Base-by-base conservation (phyloP, 1,140 invertebrate genomes). In the Lerema accius region DNA sequence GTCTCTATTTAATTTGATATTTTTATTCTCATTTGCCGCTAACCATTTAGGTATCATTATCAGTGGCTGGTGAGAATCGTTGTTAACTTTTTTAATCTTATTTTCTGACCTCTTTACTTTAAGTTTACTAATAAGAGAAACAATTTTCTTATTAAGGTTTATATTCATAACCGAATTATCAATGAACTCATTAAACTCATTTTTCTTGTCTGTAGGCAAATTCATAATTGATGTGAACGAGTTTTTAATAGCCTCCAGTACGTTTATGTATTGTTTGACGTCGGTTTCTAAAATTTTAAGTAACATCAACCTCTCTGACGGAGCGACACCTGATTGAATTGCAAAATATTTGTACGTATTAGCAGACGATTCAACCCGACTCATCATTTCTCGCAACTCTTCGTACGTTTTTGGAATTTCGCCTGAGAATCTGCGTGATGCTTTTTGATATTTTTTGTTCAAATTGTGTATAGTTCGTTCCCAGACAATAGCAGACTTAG, bases 401-500 rank as follows among this genome's bases (percentile, higher is more conserved):
- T 78, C 50, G 59, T 69, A 79, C 9, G 76, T 65, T 63, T 80
- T 80, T 4, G 69, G 68, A 4, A 58, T 55, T 4, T 53, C 11
- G 17, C 39, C 46, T 26, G 43, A 62, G 46, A 45, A 66, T 66
- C 84, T 74, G 1, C 84, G 78, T 32, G 65, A 69, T 4, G 48
- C 69, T 43, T 48, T 7, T 26, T 65, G 75, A 13, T 65, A 16
- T 48, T 67, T 60, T 11, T 68, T 35, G 35, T 76, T 67, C 9
- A 85, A 63, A 59, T 78, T 83, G 65, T 80, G 82, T 35, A 88
- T 65, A 4, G 82, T 45, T 49, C 85, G 69, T 42, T 86, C 81
- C 80, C 80, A 88, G 13, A 88, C 69, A 39, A 75, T 65, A 19
- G 76, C 78, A 11, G 85, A 86, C 42, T 82, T 78, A 0, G 85